phyloP scores from a whole-genome alignment of 2,888 invertebrate genomes.

The Pegoplata infirma region DNA sequence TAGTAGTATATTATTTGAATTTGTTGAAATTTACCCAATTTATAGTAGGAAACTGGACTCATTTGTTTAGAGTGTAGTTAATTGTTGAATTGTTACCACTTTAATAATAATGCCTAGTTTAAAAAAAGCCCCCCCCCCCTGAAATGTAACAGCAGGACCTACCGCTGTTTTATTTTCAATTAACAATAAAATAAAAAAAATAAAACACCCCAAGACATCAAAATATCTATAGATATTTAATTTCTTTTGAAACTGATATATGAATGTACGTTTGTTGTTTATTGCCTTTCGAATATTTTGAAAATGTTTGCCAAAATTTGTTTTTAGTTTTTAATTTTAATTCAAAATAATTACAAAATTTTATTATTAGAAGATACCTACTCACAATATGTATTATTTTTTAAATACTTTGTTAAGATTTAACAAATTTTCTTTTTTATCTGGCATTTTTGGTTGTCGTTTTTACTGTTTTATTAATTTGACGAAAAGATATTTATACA shows the following conservation, averaged over 20 bases:
- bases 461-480: conserved; percentile 40
- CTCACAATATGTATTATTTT: neutral
- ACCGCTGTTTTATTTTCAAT: neutral
- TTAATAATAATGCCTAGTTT: too few species aligned
- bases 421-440: conserved; percentile 12
- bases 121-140: too few species aligned
- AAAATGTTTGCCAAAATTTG: conserved; percentile 29
- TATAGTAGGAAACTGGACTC: too few species aligned
- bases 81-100: too few species aligned
- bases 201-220: neutral
- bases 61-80: too few species aligned
- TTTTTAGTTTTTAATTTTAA: conserved; percentile 2
- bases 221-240: neutral
- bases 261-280: too few species aligned
- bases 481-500: conserved; percentile 27
- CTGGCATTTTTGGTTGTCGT: conserved; percentile 32
- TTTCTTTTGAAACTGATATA: neutral
- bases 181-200: neutral
- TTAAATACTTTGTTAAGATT: conserved; percentile 15
- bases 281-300: conserved; percentile 32
- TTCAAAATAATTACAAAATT: conserved; percentile 21
- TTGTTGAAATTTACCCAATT: too few species aligned
- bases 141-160: too few species aligned
- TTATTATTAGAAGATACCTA: conserved; percentile 3
- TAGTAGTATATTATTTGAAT: too few species aligned